Evolutionary conservation across 2,113 vertebrate species (phyloP), one percentile per base, ranked within the genome.

Genomic region (Phalacrocorax brasilianus): DNA sequence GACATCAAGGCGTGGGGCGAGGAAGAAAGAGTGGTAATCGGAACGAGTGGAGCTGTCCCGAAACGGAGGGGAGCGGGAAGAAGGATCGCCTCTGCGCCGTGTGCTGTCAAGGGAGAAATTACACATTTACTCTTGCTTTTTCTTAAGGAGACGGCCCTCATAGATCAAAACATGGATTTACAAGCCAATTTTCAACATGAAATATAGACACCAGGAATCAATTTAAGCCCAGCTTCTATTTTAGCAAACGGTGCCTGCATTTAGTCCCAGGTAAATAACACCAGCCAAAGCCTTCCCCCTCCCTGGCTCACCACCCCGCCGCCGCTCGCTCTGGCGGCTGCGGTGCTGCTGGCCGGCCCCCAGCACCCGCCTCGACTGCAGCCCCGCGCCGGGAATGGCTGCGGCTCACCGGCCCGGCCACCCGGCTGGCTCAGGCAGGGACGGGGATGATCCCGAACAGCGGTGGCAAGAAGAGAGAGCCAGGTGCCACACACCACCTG

Each of bases 91-190:
- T 98, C 98, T 98, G 98, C 97, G 97, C 99, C 95, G 98, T 99
- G 99, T 99, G 99, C 99, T 99, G 99, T 99, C 99, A 99, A 99
- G 99, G 99, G 99, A 99, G 99, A 99, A 99, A 99, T 99, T 99
- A 99, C 99, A 99, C 99, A 99, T 99, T 99, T 99, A 99, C 99
- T 99, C 98, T 99, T 99, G 99, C 99, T 99, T 99, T 99, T 99
- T 99, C 99, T 99, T 99, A 99, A 99, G 99, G 99, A 99, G 99
- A 99, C 99, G 99, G 98, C 98, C 98, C 99, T 98, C 99, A 99
- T 99, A 99, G 99, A 99, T 99, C 99, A 99, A 99, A 89, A 97
- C 98, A 97, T 98, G 98, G 99, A 99, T 99, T 99, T 98, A 99
- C 98, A 97, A 98, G 99, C 99, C 99, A 99, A 99, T 99, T 99